These are phyloP conservation scores for Delichon dasypus DNA, from an alignment of 2,797 vertebrate genomes.

Conservation along the genomic window DNA sequence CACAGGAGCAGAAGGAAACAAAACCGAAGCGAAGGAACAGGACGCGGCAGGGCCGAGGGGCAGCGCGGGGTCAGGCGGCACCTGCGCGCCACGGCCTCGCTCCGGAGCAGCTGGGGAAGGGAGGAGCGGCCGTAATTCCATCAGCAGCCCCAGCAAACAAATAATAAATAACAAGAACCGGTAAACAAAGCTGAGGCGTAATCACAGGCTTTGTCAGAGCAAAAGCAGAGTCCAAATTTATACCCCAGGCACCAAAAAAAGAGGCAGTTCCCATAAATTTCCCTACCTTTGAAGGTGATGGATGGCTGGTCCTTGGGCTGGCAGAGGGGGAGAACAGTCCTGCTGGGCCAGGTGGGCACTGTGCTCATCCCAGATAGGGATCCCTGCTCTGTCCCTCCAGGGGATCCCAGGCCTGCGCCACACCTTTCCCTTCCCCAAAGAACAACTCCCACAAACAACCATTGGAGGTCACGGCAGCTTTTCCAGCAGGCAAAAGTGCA, in stretches of 20 bases:
- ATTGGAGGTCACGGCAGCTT: accelerated
- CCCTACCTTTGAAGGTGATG: background rate
- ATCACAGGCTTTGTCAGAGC: slow-evolving; percentile 14
- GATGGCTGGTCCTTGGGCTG: background rate
- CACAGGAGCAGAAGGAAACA: background rate
- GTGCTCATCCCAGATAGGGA: background rate
- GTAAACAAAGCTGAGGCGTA: slow-evolving; percentile 40
- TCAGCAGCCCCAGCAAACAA: slow-evolving; percentile 44
- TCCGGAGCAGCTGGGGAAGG: background rate
- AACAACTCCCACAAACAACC: background rate
- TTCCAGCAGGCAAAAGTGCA: background rate
- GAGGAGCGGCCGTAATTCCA: slow-evolving; percentile 4
- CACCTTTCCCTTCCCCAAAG: background rate
- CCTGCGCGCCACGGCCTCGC: slow-evolving; percentile 36
- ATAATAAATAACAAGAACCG: slow-evolving; percentile 50
- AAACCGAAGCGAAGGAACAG: background rate
- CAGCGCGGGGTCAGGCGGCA: slow-evolving; percentile 4
- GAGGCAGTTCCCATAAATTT: background rate
- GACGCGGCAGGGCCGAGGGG: background rate
- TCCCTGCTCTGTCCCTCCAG: background rate
- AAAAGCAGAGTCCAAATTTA: background rate
- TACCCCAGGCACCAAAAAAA: background rate
- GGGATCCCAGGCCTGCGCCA: background rate
- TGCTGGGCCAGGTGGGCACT: background rate
- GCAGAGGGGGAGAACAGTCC: background rate